phyloP scores from a whole-genome alignment of 2,113 vertebrate species.

The Tachycineta bicolor region DNA sequence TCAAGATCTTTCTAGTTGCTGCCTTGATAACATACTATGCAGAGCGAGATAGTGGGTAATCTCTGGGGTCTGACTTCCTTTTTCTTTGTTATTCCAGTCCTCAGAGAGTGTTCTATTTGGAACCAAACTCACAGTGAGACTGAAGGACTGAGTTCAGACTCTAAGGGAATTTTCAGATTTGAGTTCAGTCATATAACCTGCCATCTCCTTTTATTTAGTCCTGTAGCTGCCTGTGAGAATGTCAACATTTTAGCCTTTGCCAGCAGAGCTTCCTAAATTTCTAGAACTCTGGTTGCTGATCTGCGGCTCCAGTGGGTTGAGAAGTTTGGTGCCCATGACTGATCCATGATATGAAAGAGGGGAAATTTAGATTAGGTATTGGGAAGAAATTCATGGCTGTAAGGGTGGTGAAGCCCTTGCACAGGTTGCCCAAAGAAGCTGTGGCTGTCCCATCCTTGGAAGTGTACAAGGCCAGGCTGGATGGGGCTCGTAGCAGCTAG shows the following conservation, averaged over 20 bases:
- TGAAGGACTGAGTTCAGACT: neutral
- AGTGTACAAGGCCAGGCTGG: neutral
- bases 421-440: neutral
- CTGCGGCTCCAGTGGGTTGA: neutral
- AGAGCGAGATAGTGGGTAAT: neutral
- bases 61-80: neutral
- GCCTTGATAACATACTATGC: neutral
- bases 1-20: neutral
- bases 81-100: neutral
- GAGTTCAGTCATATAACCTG: neutral
- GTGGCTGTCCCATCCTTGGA: neutral
- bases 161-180: neutral
- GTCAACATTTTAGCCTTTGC: neutral
- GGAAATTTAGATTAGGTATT: neutral
- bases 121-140: neutral
- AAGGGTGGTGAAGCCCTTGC: neutral
- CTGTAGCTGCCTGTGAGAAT: neutral
- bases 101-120: neutral
- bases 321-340: fast-evolving
- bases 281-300: neutral
- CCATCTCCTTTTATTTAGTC: neutral
- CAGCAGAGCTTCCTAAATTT: neutral
- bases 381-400: neutral
- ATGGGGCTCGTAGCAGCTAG: neutral
- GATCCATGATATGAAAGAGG: neutral